These are phyloP conservation scores for Mus spretus DNA, from an alignment of 2,797 vertebrate genomes.

Conservation along the genomic window DNA sequence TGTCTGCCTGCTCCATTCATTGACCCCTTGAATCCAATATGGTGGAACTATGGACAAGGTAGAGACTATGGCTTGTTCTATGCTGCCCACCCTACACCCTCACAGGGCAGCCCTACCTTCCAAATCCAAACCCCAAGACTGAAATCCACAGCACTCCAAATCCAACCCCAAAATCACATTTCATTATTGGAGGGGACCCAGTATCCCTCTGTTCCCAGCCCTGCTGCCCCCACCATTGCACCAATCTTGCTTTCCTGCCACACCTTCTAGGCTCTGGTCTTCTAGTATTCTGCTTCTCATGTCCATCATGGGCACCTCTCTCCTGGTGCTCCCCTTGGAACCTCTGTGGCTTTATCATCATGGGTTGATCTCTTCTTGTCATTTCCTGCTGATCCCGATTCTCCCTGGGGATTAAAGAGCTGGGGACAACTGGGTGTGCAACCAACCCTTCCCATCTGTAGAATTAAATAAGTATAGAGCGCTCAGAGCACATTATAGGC, in stretches of 20 bases:
- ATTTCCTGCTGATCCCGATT: background rate
- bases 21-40: background rate
- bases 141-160: background rate
- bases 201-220: background rate
- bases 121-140: background rate
- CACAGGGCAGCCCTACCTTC: background rate
- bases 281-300: background rate
- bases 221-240: accelerated
- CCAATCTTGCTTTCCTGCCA: background rate
- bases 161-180: background rate
- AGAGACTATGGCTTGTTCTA: background rate
- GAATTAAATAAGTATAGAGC: slow-evolving; percentile 1
- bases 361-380: background rate
- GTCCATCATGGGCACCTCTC: background rate
- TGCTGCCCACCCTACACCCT: too few relatives aligned
- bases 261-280: background rate
- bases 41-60: background rate
- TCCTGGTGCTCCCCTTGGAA: background rate
- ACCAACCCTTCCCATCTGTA: background rate
- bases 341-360: background rate
- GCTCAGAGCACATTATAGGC: background rate
- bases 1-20: accelerated
- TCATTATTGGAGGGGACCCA: background rate
- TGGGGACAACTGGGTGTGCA: background rate
- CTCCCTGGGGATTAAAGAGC: background rate